These are phyloP conservation scores for Picus viridis DNA, from an alignment of 2,797 vertebrate genomes.

Conservation along the genomic window DNA sequence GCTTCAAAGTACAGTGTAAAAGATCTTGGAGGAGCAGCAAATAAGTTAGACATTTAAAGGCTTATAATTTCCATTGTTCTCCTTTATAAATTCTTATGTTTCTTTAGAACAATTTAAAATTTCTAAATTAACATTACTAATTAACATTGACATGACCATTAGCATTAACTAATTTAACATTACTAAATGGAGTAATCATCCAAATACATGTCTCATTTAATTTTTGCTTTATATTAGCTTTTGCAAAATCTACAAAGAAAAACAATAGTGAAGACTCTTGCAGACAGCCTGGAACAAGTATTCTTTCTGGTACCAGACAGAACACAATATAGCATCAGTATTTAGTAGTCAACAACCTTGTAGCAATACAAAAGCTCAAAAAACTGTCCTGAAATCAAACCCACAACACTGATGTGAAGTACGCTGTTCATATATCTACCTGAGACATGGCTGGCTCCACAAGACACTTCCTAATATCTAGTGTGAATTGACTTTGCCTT, in stretches of 20 bases:
- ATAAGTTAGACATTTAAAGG: not conserved
- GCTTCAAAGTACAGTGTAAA: not conserved
- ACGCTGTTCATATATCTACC: not conserved
- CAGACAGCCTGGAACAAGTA: not conserved
- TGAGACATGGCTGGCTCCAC: not conserved
- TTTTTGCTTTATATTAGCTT: not conserved
- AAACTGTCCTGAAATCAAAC: not conserved
- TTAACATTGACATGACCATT: no score
- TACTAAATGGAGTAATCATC: not conserved
- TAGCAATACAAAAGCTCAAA: not conserved
- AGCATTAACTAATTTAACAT: no score
- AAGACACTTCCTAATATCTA: not conserved
- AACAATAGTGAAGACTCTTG: not conserved
- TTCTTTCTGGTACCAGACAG: not conserved
- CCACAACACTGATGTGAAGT: not conserved
- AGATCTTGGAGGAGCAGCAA: not conserved
- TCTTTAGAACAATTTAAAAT: not conserved
- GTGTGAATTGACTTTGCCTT: not conserved
- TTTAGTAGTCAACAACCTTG: not conserved
- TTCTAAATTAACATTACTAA: no score
- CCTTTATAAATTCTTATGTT: not conserved
- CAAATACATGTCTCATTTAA: not conserved
- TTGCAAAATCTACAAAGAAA: not conserved
- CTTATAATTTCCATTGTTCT: not conserved
- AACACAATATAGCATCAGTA: not conserved